Conservation (phyloP, 2,797 vertebrate genomes). For the Pangasius mekongensis region DNA sequence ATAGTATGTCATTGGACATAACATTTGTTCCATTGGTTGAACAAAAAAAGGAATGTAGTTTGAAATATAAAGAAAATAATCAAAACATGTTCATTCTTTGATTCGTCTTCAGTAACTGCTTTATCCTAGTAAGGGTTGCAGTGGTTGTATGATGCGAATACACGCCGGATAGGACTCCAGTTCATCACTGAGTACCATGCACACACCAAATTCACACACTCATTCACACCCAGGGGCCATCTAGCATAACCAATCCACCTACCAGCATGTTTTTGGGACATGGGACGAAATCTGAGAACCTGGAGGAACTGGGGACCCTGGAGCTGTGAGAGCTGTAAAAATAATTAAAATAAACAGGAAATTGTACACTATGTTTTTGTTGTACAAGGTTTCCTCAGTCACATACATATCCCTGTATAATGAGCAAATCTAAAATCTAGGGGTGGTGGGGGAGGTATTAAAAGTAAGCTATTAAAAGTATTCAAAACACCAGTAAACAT, state of each 20-base stretch:
- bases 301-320: background rate
- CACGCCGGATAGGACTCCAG: background rate
- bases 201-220: background rate
- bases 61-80: background rate
- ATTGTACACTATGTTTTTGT: background rate
- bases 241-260: background rate
- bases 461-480: background rate
- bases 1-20: background rate
- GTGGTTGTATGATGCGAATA: background rate
- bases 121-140: background rate
- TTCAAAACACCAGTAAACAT: background rate
- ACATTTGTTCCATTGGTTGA: background rate
- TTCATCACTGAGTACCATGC: background rate
- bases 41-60: background rate
- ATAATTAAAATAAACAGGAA: background rate
- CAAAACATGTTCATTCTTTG: background rate
- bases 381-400: background rate
- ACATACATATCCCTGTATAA: background rate
- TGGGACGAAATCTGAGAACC: background rate
- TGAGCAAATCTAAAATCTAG: background rate
- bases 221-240: background rate
- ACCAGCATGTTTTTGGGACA: background rate
- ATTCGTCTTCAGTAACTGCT: background rate
- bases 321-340: background rate
- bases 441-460: background rate